Evolutionary conservation across 2,888 invertebrate genomes (phyloP), one percentile per base, ranked within the genome.

Genomic region (Hesperia comma): DNA sequence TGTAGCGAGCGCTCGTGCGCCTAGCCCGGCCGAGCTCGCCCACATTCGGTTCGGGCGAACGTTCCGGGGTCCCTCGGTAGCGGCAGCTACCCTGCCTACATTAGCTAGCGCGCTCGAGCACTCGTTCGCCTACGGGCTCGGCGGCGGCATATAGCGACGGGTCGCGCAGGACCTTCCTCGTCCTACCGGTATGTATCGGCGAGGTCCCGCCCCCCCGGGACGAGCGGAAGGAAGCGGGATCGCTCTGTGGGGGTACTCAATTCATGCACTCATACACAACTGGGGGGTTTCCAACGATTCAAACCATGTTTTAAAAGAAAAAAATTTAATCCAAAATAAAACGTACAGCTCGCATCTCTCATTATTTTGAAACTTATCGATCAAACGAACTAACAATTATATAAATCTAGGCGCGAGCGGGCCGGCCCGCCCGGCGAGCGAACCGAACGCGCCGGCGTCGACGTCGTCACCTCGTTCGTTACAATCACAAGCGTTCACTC

Each of bases 291-390:
- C 66, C 51, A 71, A 73, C 76, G 71, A 72, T 68, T 69, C 85
- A 87, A 87, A 87, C 85, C 74, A 71, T 74, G 70, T 75, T 71
- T 74, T 79, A 74, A 70, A 71, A 72, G 75, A 73, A 74, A 79
- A 80, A 77, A 74, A 72, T 85, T 88, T 88, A 87, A 85, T 87
- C 82, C 77, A 80, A 76, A 79, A 78, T 74, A 75, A 74, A 76
- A 77, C 75, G 77, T 76, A 78, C 75, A 80, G 78, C 79, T 79
- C 40, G 51, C 51, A 57, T 21, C 7, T 64, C 41, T 58, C 58
- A 58, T 57, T 40, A 63, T 66, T 68, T 67, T 62, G 63, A 72
- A 51, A 67, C 73, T 70, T 73, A 72, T 73, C 69, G 71, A 67
- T 73, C 72, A 70, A 72, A 71, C 75, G 76, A 63, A 46, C 63